A percentile compares a stretch with the other conserved stretches of the same genome.
Evolutionary conservation across 2,113 vertebrate species (phyloP).

Genomic region (Triplophysa rosa): DNA sequence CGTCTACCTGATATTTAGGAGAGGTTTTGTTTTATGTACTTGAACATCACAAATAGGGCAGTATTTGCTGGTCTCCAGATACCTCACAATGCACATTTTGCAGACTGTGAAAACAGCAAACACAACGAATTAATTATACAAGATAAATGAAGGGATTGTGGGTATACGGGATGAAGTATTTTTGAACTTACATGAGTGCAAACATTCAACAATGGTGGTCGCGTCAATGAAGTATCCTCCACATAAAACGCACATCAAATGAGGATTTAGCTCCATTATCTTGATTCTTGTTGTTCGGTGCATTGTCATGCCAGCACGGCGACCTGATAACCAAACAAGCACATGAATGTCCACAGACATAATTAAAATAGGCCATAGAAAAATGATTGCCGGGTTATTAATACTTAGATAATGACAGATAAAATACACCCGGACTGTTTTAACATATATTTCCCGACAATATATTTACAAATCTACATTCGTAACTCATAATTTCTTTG

Average conservation of each 20-base stretch:
- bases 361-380: not conserved
- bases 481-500: not conserved
- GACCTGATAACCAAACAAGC: slow-evolving; percentile 54
- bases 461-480: not conserved
- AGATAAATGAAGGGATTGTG: not conserved
- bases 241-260: slow-evolving; percentile 97
- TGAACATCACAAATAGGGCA: slow-evolving; percentile 99
- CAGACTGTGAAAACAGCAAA: slow-evolving; percentile 80
- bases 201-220: slow-evolving; percentile 97
- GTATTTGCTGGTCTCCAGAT: slow-evolving; percentile 98
- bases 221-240: slow-evolving; percentile 98
- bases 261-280: slow-evolving; percentile 97
- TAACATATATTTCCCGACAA: not conserved
- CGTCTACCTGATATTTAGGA: slow-evolving; percentile 93
- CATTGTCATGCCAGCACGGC: slow-evolving; percentile 76
- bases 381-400: not conserved
- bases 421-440: not conserved
- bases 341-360: not conserved
- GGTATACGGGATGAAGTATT: too few species aligned
- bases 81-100: slow-evolving; percentile 98
- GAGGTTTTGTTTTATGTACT: slow-evolving; percentile 98
- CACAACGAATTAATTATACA: not conserved
- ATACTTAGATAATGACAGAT: not conserved
- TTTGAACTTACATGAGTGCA: slow-evolving; percentile 90
- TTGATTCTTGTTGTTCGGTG: slow-evolving; percentile 98